phyloP scores from a whole-genome alignment of 2,888 invertebrate genomes.

The Drosophila sordidula region DNA sequence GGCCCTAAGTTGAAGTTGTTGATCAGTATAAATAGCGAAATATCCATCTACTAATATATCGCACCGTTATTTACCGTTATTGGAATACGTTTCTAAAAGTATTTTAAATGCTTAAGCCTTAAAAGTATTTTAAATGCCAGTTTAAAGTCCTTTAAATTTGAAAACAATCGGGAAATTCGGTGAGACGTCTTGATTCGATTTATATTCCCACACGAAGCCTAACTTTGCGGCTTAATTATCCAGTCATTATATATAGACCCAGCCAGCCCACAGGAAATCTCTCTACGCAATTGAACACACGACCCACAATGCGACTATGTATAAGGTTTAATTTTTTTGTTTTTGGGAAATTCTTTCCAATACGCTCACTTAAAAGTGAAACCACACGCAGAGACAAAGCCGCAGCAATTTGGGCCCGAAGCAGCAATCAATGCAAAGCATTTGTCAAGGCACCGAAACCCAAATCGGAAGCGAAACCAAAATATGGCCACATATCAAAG shows the following conservation, averaged over 20 bases:
- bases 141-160: neutral
- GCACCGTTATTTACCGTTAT: no score
- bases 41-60: no score
- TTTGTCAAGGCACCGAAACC: slow-evolving; percentile 48
- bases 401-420: slow-evolving; percentile 31
- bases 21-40: no score
- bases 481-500: slow-evolving; percentile 32
- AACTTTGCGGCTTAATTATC: slow-evolving; percentile 4
- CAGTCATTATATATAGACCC: neutral
- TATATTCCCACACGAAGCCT: neutral
- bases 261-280: neutral
- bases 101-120: no score
- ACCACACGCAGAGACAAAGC: slow-evolving; percentile 12
- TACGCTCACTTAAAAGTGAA: slow-evolving; percentile 1
- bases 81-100: no score
- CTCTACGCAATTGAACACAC: neutral
- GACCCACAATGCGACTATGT: neutral
- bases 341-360: neutral
- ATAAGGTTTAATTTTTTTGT: neutral
- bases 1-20: no score
- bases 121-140: no score
- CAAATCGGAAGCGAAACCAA: slow-evolving; percentile 11
- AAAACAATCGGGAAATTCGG: neutral
- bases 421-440: slow-evolving; percentile 55
- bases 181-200: no score